Conservation (phyloP, 64 coral and sea anemone genomes). For the Stichodactyla mertensii region DNA sequence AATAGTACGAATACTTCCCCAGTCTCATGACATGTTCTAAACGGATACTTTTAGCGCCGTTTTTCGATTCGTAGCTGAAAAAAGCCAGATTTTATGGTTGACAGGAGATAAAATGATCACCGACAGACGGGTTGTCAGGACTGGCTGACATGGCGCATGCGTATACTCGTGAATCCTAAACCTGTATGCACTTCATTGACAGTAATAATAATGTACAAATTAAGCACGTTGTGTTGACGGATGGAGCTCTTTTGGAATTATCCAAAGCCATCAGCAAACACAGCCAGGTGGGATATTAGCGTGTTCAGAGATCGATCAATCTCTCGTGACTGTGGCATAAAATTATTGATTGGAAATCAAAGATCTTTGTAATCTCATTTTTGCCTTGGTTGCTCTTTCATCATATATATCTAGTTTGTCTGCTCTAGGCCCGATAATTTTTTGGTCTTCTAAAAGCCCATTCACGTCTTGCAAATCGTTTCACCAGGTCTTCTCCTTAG, state of each 20-base stretch:
- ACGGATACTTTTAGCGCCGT: not conserved
- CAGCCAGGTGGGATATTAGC: slow-evolving; percentile 21
- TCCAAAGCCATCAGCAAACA: slow-evolving; percentile 33
- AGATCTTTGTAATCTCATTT: not conserved
- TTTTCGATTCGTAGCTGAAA: not conserved
- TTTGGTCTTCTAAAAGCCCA: not conserved
- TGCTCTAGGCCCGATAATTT: not conserved
- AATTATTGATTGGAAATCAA: slow-evolving; percentile 19
- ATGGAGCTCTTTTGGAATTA: slow-evolving; percentile 32
- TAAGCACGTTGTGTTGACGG: slow-evolving; percentile 29
- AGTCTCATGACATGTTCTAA: not conserved
- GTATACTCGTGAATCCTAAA: not conserved
- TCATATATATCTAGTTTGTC: not conserved
- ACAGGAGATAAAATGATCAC: slow-evolving; percentile 8
- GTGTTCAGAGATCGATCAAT: slow-evolving; percentile 1
- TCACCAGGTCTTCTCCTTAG: not conserved
- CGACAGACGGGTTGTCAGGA: slow-evolving; percentile 14
- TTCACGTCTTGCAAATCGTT: slow-evolving; percentile 7
- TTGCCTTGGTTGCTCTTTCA: slow-evolving; percentile 1
- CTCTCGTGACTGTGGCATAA: slow-evolving; percentile 19
- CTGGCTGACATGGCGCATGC: slow-evolving; percentile 7
- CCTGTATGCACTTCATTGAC: slow-evolving; percentile 27
- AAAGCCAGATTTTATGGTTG: slow-evolving; percentile 19
- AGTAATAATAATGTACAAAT: slow-evolving; percentile 30
- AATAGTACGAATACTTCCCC: slow-evolving; percentile 8